These are phyloP conservation scores for Dasypolia templi DNA, from an alignment of 2,888 invertebrate species.

Conservation along the genomic window DNA sequence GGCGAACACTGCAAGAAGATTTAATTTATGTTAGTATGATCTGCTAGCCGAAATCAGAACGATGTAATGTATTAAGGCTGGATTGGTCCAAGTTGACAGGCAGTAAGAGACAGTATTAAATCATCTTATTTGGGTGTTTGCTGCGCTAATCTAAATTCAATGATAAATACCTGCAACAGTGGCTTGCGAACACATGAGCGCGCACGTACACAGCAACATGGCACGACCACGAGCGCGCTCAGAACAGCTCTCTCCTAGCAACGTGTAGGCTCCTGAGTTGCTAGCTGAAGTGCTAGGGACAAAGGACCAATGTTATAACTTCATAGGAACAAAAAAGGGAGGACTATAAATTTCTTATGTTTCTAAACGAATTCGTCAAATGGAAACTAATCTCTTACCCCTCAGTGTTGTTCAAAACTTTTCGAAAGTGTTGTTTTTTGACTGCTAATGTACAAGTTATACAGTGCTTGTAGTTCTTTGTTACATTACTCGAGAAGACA, in stretches of 20 bases:
- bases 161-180: constrained; percentile 80
- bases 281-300: constrained; percentile 84
- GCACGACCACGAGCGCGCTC: constrained; percentile 80
- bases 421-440: background rate
- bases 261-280: constrained; percentile 86
- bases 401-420: background rate
- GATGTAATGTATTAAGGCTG: no score
- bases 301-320: background rate
- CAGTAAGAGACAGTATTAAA: background rate
- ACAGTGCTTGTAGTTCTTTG: background rate
- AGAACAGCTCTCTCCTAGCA: constrained; percentile 86
- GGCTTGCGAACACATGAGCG: constrained; percentile 87
- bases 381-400: background rate
- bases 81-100: no score
- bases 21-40: background rate
- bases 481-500: background rate
- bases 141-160: background rate
- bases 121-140: background rate
- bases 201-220: constrained; percentile 84
- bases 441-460: no score
- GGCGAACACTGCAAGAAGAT: constrained; percentile 89
- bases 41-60: no score
- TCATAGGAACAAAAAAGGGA: background rate
- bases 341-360: no score
- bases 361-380: no score